Evolutionary conservation across 2,797 vertebrate species (phyloP).

Genomic region (Cirrhinus molitorella): DNA sequence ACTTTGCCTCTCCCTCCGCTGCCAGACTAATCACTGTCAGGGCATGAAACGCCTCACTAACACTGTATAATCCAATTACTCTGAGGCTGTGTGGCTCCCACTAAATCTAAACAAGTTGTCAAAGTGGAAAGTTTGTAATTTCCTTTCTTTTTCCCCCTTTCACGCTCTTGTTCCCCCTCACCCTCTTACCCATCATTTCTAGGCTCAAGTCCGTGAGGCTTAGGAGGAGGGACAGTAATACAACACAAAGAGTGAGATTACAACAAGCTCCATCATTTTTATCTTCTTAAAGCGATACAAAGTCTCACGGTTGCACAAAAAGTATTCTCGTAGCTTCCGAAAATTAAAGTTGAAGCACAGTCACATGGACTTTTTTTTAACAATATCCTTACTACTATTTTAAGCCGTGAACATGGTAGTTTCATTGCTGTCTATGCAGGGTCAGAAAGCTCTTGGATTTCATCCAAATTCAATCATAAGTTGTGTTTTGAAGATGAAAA

Average conservation of each 20-base stretch:
- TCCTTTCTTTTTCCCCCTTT: slow-evolving; percentile 44
- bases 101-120: slow-evolving; percentile 54
- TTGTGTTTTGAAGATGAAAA: too few species aligned
- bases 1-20: slow-evolving; percentile 39
- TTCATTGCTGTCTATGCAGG: too few species aligned
- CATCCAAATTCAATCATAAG: too few species aligned
- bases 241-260: not conserved
- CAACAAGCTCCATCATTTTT: not conserved
- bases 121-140: slow-evolving; percentile 51
- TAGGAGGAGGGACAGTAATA: not conserved
- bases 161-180: slow-evolving; percentile 23
- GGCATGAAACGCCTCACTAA: slow-evolving; percentile 49
- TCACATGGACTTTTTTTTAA: too few species aligned
- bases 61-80: slow-evolving; percentile 50
- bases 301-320: not conserved
- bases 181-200: slow-evolving; percentile 26
- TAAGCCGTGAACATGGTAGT: too few species aligned
- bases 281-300: not conserved
- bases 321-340: too few species aligned
- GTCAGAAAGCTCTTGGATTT: too few species aligned
- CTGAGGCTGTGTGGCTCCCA: slow-evolving; percentile 33
- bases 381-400: too few species aligned
- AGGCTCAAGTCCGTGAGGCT: not conserved
- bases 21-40: slow-evolving; percentile 51
- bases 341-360: too few species aligned